Percentiles rank a stretch among this genome's conserved stretches.
Conservation (phyloP, 2,797 vertebrate species). For the Eulemur rubriventer region DNA sequence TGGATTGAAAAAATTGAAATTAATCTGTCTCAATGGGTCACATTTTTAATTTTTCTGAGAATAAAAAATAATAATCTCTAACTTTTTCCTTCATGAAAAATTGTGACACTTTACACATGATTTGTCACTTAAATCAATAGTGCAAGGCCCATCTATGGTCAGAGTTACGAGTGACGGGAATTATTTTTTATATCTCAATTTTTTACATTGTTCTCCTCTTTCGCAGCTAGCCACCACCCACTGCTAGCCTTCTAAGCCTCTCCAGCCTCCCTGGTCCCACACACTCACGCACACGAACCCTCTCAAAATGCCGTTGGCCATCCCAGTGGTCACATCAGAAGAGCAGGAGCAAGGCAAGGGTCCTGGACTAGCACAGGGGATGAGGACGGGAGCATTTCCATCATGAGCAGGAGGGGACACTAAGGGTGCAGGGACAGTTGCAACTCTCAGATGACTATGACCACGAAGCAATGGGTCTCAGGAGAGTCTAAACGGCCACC, state of each 20-base stretch:
- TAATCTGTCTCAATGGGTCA: background rate
- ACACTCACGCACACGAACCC: background rate
- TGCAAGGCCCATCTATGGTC: too few relatives aligned
- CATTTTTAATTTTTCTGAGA: slow-evolving; percentile 17
- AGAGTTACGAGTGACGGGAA: background rate
- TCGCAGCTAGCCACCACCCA: background rate
- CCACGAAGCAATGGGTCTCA: too few relatives aligned
- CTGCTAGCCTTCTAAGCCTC: background rate
- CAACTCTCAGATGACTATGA: too few relatives aligned
- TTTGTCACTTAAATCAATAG: background rate
- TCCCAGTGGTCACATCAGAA: too few relatives aligned
- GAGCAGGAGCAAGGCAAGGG: too few relatives aligned
- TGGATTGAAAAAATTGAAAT: slow-evolving; percentile 27
- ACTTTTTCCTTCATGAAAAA: background rate
- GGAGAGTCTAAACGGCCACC: too few relatives aligned
- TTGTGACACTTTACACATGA: background rate
- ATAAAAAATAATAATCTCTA: background rate
- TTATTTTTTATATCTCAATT: background rate
- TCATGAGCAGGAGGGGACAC: too few relatives aligned
- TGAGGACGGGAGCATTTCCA: too few relatives aligned
- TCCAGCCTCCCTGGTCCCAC: background rate
- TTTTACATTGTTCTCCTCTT: background rate
- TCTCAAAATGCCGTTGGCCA: background rate
- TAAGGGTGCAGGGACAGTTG: too few relatives aligned
- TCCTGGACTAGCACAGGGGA: too few relatives aligned